Base-by-base conservation (phyloP, 2,888 invertebrate species). In the Thymelicus lineola region DNA sequence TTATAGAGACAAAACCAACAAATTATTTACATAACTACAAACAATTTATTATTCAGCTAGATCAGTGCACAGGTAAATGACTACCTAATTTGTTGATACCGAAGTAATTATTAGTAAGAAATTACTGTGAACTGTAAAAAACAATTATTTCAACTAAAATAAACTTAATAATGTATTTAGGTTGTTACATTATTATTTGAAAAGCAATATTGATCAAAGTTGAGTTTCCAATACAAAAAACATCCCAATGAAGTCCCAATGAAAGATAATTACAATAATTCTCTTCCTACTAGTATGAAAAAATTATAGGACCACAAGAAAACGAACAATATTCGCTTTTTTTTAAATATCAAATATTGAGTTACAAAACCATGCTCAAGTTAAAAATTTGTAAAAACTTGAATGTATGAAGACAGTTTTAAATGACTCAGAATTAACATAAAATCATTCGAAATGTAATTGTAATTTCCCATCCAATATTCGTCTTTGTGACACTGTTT, bases 401-500 rank as follows among this genome's bases (percentile, higher is more conserved):
- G 9, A 42, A 42, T 42, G 42, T 7, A 10, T 0, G 42, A 42
- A 9, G 42, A 7, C 9, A 42, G 7, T 42, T 10, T 42, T 10
- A 42, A 42, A 42, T 1, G 10, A 9, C 42, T 42, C 42, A 10
- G 42, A 9, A 9, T 42, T 10, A 42, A 42, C 42, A 10, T 42
- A 7, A 10, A 7, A 7, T 15, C 3, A 12, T 48, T 48, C 48
- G 6, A n/a, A 48, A 48, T 48, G 7, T 2, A 48, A 7, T 10
- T 36, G n/a, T n/a, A 59, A 28, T 38, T 59, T 59, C 9, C 15
- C 20, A 45, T 50, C 12, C 59, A 42, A 59, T 59, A 42, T 45
- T 42, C 14, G 42, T 60, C 60, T 60, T 60, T 60, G 60, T 60
- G 60, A 60, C 60, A 14, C 15, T 58, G n/a, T 36, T n/a, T 14